Evolutionary conservation across 2,113 vertebrate species (phyloP).

Genomic region (Xenopus laevis): DNA sequence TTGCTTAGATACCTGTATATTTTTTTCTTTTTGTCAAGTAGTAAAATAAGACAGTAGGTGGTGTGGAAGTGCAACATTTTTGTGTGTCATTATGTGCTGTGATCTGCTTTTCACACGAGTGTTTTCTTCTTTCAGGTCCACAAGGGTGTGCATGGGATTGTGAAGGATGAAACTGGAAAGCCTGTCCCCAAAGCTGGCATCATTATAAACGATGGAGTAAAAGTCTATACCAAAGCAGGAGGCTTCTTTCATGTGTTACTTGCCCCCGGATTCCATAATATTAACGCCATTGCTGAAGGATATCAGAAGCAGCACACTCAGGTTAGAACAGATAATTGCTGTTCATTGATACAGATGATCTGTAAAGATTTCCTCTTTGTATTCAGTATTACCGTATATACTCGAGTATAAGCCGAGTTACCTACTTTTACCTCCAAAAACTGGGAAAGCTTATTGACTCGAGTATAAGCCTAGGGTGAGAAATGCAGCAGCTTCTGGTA

Average conservation of each 20-base stretch:
- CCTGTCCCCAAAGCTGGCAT: conserved; percentile 82
- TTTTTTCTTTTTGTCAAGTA: no score
- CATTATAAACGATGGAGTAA: conserved; percentile 79
- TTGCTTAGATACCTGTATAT: no score
- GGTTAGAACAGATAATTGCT: conserved; percentile 58
- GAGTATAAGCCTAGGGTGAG: no score
- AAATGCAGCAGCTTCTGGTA: no score
- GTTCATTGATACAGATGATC: background rate
- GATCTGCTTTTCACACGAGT: background rate
- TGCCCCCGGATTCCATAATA: conserved; percentile 84
- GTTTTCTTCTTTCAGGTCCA: conserved; percentile 73
- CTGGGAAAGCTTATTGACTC: no score
- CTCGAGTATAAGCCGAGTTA: no score
- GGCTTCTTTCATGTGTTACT: conserved; percentile 88
- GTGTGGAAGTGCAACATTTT: no score
- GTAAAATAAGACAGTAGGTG: no score
- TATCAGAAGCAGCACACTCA: conserved; percentile 85
- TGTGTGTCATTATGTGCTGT: background rate
- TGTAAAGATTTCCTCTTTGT: no score
- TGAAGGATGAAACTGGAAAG: conserved; percentile 85
- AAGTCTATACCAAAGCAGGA: conserved; percentile 74
- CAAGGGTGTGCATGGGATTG: conserved; percentile 87
- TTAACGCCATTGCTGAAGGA: conserved; percentile 82
- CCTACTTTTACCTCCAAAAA: no score
- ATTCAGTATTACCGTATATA: no score